Base-by-base conservation (phyloP, 2,888 invertebrate genomes). In the Drosophila engyochracea region DNA sequence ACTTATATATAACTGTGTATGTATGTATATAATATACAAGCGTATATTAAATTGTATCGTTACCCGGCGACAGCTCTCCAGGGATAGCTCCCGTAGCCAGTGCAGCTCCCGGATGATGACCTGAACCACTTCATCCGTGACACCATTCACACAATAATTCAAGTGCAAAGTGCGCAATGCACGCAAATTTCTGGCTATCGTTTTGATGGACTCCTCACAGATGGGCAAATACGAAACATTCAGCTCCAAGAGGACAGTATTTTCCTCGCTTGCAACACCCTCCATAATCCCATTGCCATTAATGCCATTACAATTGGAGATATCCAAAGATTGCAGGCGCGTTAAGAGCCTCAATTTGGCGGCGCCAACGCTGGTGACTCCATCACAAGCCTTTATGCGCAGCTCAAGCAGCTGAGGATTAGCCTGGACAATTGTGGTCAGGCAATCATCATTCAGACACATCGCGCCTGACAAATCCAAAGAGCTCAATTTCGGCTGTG, bases 121-220 rank as follows among this genome's bases (percentile, higher is more conserved):
- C 93, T 96, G 95, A 62, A 96, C 94, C 25, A 95, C 95, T 70
- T 94, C 94, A 88, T 97, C 96, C 5, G 96, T 96, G 1, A 96
- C 95, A n/a, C 95, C 95, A 93, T 95, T 95, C 79, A 96, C 95
- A 90, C 96, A 96, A 80, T 95, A 95, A 69, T 95, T 95, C 54
- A 97, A 91, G 90, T 96, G 95, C 30, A 97, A 93, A 30, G 94
- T 92, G 0, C 93, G 94, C 52, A 97, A 92, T 69, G 95, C 94
- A 1, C 94, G 94, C 65, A 96, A 93, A 77, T 94, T 94, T 82
- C 94, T 94, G 12, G 96, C 95, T 66, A 96, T 94, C 85, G 94
- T 94, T 62, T 95, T 94, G 7, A 96, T 93, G 35, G 95, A 95
- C 76, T 93, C 94, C 88, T 96, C 95, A 83, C 95, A 95, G 44